phyloP scores from a whole-genome alignment of 2,113 vertebrate species.

The Ancistrus triradiatus region DNA sequence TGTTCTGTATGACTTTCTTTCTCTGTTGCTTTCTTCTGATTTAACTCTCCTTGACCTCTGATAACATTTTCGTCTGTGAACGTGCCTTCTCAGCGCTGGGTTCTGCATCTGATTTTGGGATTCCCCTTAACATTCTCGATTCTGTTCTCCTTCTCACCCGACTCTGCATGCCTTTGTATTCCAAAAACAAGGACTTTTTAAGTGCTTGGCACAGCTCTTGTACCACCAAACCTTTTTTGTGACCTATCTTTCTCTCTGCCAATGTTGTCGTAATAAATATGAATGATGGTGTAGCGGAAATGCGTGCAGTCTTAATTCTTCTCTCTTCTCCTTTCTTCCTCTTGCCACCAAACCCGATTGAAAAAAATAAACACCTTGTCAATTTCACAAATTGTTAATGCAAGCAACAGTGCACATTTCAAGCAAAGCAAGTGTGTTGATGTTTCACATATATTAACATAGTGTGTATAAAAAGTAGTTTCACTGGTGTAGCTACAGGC shows the following conservation, averaged over 20 bases:
- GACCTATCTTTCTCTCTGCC: constrained; percentile 79
- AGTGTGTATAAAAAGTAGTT: too few species aligned
- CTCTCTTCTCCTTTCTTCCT: constrained; percentile 37
- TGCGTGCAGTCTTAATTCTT: constrained; percentile 77
- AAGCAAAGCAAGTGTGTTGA: too few species aligned
- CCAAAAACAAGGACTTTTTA: constrained; percentile 63
- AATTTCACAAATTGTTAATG: constrained; percentile 77
- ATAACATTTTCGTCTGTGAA: constrained; percentile 83
- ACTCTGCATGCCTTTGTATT: constrained; percentile 75
- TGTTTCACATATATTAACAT: too few species aligned
- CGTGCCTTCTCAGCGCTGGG: constrained; percentile 90
- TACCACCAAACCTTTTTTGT: constrained; percentile 85
- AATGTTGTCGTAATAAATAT: constrained; percentile 98
- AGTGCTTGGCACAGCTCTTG: constrained; percentile 80
- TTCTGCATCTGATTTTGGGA: constrained; percentile 67
- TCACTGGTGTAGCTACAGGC: too few species aligned
- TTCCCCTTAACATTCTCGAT: constrained; percentile 55
- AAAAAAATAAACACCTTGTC: constrained; percentile 64
- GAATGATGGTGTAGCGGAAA: constrained; percentile 93
- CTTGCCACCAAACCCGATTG: constrained; percentile 3
- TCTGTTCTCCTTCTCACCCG: constrained; percentile 53
- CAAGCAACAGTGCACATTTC: too few species aligned
- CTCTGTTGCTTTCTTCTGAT: constrained; percentile 59
- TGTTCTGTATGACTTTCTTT: constrained; percentile 50
- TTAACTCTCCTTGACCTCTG: constrained; percentile 63